These are phyloP conservation scores for Gymnorhina tibicen DNA, from an alignment of 2,113 vertebrate species.

Conservation along the genomic window DNA sequence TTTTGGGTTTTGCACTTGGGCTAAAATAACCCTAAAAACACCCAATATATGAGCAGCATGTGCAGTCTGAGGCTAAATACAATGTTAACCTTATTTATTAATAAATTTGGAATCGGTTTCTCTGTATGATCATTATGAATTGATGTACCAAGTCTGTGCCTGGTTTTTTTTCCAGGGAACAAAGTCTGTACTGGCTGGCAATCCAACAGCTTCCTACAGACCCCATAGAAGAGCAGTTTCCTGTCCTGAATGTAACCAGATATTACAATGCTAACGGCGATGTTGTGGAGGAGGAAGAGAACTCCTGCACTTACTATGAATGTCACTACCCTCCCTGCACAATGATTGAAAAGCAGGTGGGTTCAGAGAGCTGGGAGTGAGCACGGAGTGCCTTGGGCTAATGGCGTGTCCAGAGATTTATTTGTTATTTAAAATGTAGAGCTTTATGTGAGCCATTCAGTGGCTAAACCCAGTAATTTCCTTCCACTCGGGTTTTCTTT, in stretches of 20 bases:
- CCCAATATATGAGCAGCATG: not conserved
- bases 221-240: constrained; percentile 96
- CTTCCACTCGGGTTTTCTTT: not conserved
- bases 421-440: not conserved
- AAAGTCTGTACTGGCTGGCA: constrained; percentile 97
- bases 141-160: not conserved
- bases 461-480: not conserved
- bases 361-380: not conserved
- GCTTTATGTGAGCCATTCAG: fast-evolving
- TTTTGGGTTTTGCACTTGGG: not conserved
- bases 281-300: constrained; percentile 96
- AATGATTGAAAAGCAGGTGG: constrained; percentile 94
- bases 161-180: constrained; percentile 79
- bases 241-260: constrained; percentile 91
- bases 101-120: not conserved
- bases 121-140: not conserved
- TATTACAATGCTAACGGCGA: constrained; percentile 98
- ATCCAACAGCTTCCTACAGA: constrained; percentile 98
- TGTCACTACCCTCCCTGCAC: constrained; percentile 98
- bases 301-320: constrained; percentile 97
- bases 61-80: not conserved
- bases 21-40: not conserved
- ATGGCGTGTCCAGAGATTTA: not conserved
- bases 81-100: not conserved
- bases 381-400: fast-evolving